Conservation (phyloP, 2,797 vertebrate genomes). For the Capromys pilorides region DNA sequence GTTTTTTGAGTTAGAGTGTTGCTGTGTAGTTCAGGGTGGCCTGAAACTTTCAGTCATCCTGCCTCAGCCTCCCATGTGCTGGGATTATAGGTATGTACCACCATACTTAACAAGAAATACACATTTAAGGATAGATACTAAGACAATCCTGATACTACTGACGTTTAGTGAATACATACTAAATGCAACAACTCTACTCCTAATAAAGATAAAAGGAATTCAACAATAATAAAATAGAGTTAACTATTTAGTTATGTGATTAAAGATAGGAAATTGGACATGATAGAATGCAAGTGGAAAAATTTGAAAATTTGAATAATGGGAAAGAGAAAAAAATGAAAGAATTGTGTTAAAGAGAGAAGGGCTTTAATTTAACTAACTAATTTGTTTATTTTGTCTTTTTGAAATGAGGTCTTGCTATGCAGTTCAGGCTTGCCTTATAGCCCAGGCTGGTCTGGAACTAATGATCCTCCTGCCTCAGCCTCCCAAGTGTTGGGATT, state of each 20-base stretch:
- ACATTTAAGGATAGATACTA: not conserved
- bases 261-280: not conserved
- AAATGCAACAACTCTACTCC: not conserved
- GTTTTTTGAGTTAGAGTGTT: not conserved
- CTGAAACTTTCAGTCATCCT: not conserved
- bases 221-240: not conserved
- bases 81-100: not conserved
- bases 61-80: not conserved
- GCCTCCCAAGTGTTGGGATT: not conserved
- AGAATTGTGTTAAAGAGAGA: not conserved
- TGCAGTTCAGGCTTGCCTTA: not conserved
- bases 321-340: not conserved
- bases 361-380: not conserved
- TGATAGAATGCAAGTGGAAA: not conserved
- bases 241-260: not conserved
- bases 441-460: no score
- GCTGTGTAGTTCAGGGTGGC: not conserved
- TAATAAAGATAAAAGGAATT: not conserved
- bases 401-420: not conserved
- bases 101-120: not conserved
- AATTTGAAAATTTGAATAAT: not conserved
- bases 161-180: not conserved
- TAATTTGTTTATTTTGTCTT: no score
- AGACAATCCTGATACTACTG: not conserved
- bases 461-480: not conserved